Percentiles rank a stretch among this genome's conserved stretches.
These are phyloP conservation scores for Apodemia mormo DNA, from an alignment of 2,888 invertebrate genomes.

Conservation along the genomic window DNA sequence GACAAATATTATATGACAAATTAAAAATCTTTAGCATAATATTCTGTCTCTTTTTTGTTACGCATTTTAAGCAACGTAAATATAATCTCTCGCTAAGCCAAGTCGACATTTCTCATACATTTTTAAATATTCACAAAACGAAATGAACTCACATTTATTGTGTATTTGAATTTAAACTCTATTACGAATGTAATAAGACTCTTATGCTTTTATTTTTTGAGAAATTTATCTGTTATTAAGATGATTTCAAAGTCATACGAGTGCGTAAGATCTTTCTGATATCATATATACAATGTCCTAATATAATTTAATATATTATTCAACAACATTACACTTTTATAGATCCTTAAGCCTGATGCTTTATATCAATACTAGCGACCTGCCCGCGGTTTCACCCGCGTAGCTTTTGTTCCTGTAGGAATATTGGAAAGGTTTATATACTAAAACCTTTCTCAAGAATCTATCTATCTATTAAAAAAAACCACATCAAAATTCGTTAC, in stretches of 20 bases:
- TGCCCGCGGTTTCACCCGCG: no score
- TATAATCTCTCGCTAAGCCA: constrained; percentile 19
- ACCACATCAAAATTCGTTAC: no score
- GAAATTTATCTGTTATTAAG: background rate
- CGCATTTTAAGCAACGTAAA: constrained; percentile 10
- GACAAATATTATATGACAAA: background rate
- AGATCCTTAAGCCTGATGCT: no score
- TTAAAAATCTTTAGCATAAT: constrained; percentile 8
- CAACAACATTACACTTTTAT: no score
- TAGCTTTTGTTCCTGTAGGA: no score
- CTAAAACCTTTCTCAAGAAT: no score
- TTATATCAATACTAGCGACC: no score
- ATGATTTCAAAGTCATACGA: background rate
- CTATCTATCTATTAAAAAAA: no score
- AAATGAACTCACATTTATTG: background rate
- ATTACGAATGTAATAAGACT: background rate
- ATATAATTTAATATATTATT: no score
- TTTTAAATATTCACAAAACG: constrained; percentile 27
- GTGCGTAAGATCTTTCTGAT: background rate
- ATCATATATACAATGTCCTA: no score
- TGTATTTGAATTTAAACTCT: constrained; percentile 4
- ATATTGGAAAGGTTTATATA: no score
- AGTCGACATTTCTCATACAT: constrained; percentile 15
- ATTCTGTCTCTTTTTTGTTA: constrained; percentile 6
- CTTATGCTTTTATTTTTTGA: background rate